A percentile compares a stretch with the other conserved stretches of the same genome.
phyloP scores from a whole-genome alignment of 2,888 invertebrate species.

The Drosophila fulvimacula region DNA sequence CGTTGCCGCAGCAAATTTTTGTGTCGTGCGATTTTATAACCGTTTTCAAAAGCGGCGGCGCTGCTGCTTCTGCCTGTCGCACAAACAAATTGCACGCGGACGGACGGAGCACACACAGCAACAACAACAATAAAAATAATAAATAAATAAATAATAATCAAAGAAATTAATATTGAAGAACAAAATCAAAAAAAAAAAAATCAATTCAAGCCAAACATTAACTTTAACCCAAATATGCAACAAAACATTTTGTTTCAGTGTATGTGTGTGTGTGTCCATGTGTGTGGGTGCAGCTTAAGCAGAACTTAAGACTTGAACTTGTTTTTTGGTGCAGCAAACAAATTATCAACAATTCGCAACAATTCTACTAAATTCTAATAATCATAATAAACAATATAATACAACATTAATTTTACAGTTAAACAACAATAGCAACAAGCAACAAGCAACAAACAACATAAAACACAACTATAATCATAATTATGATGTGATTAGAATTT shows the following conservation, averaged over 20 bases:
- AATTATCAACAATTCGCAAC: conserved; percentile 7
- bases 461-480: conserved; percentile 25
- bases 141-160: conserved; percentile 3
- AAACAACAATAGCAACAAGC: conserved; percentile 12
- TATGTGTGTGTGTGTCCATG: conserved; percentile 3
- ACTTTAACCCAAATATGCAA: conserved; percentile 1
- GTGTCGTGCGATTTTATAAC: conserved; percentile 74
- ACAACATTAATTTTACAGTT: conserved; percentile 19
- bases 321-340: conserved; percentile 5
- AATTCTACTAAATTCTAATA: neutral
- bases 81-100: conserved; percentile 38
- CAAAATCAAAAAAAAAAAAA: conserved; percentile 2
- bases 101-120: conserved; percentile 14
- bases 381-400: neutral
- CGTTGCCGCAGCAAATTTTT: conserved; percentile 53
- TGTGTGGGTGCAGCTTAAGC: conserved; percentile 16
- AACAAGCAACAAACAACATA: conserved; percentile 17
- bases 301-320: conserved; percentile 14
- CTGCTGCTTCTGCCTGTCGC: conserved; percentile 57
- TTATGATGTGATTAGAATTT: conserved; percentile 40
- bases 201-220: conserved; percentile 9
- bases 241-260: conserved; percentile 4
- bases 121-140: conserved; percentile 14
- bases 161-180: conserved; percentile 2
- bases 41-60: conserved; percentile 72